Evolutionary conservation across 2,113 vertebrate species (phyloP), one percentile per base, ranked within the genome.

Genomic region (Anarrhichthys ocellatus): DNA sequence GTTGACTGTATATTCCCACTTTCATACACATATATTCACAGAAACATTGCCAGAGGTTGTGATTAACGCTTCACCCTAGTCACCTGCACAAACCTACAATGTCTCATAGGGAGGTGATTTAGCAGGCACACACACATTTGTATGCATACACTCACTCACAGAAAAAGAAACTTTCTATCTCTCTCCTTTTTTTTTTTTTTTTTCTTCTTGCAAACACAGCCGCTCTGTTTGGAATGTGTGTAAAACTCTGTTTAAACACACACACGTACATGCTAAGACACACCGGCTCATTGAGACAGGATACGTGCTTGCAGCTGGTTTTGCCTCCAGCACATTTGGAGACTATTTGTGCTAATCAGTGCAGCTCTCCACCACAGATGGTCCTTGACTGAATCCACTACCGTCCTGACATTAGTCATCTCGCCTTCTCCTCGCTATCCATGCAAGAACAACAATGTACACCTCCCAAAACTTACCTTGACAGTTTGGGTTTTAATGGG

Each of bases 351-450:
- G 73, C 77, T 82, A 87, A 91, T 91, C 86, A 86, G 63, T 62
- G 72, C 66, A 62, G 84, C 74, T 83, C 76, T 87, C 76, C 79
- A 64, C 76, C 87, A 78, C 89, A 88, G 88, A 91, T 85, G 90
- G 86, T 84, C 83, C 81, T 80, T 75, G 77, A 86, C 81, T 86
- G 71, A 71, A 73, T 84, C 71, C 69, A 42, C 75, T n/a, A 22
- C 86, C 54, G 38, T 72, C 36, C 40, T 48, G 62, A 66, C 86
- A 88, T 89, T 81, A 71, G 65, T 91, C 87, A 87, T 85, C 75
- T 63, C 11, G 29, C 73, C 76, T 61, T 63, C 74, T 76, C 59
- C 74, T 77, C 61, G 46, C 34, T 46, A 52, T 73, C 75, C 68
- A 70, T 17, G 54, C 71, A 84, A 77, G 67, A 84, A 77, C 77